phyloP scores from a whole-genome alignment of 2,797 vertebrate genomes.

The Phrynocephalus vlangalii region DNA sequence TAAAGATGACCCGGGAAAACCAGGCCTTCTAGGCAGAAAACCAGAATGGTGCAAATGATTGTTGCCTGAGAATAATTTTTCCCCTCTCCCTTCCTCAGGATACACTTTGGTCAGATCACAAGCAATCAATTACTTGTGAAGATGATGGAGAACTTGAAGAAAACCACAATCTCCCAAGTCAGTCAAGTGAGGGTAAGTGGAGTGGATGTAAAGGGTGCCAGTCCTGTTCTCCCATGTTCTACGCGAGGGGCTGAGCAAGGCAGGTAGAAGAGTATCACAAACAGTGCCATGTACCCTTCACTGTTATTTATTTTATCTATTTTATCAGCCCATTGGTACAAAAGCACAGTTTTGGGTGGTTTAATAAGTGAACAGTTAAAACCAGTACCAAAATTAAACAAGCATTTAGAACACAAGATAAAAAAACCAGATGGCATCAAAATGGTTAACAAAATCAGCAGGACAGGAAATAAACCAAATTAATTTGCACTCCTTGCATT shows the following conservation, averaged over 20 bases:
- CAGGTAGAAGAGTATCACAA: not conserved
- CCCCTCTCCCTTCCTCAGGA: constrained; percentile 75
- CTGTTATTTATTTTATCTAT: too few relatives aligned
- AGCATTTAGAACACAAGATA: too few relatives aligned
- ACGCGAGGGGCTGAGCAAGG: not conserved
- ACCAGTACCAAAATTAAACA: too few relatives aligned
- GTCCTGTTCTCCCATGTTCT: not conserved
- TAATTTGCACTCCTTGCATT: not conserved
- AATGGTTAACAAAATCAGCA: too few relatives aligned
- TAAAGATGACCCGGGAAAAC: too few relatives aligned
- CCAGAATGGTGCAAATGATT: not conserved
- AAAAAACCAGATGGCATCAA: too few relatives aligned
- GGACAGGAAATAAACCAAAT: too few relatives aligned
- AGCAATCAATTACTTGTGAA: constrained; percentile 93
- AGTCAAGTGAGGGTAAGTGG: constrained; percentile 86
- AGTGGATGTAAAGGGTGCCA: not conserved
- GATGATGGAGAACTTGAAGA: constrained; percentile 90
- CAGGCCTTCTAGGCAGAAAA: not conserved
- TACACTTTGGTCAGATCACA: constrained; percentile 95
- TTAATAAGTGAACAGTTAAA: too few relatives aligned
- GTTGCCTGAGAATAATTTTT: not conserved
- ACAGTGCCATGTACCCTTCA: not conserved
- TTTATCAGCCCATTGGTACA: too few relatives aligned
- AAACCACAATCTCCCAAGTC: constrained; percentile 90
- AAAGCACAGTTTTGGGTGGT: too few relatives aligned